Evolutionary conservation across 2,797 vertebrate species (phyloP), one percentile per base, ranked within the genome.

Genomic region (Melanotaenia nigrans): DNA sequence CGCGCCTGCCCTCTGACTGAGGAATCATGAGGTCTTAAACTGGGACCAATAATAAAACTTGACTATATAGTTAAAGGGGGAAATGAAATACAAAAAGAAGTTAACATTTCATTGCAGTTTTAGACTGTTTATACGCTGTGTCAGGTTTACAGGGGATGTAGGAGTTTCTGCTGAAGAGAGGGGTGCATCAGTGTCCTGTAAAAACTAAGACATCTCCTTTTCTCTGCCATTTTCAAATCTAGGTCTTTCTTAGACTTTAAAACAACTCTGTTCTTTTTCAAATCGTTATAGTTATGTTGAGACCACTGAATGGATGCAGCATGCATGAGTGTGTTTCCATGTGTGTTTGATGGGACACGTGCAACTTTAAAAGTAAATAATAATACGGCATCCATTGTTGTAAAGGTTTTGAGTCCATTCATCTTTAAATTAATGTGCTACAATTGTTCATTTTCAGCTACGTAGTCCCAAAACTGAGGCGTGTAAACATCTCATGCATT

Each of bases 11-110:
- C 38, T 60, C 7, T 71, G 61, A 73, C 0, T 77, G 47, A 76
- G 45, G 73, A 82, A 78, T 76, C 71, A 82, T 76, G 61, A 55
- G 49, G 56, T 69, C 59, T 86, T 68, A 79, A 85, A 80, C 25
- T 57, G 42, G 51, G 58, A 75, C 63, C 76, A 65, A 78, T 84
- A 75, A 58, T 79, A 79, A 84, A 86, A 71, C 35, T 68, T 49
- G 51, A 71, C 42, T 53, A 62, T 63, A 73, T 30, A 58, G 56
- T 65, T 73, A 71, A 85, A 82, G 1, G 7, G 65, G 55, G 38
- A 71, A 85, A 82, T 84, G 36, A 87, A 86, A 75, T 56, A 66
- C 45, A 38, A 79, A 82, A 72, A 36, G 65, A 45, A 79, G 62
- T 68, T 82, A 2, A 84, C 75, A 60, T 65, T 71, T 68, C 57